Percentiles rank a stretch among this genome's conserved stretches.
Conservation (phyloP, 37 sponge, comb jelly and placozoan genomes). For the Petrosia ficiformis region DNA sequence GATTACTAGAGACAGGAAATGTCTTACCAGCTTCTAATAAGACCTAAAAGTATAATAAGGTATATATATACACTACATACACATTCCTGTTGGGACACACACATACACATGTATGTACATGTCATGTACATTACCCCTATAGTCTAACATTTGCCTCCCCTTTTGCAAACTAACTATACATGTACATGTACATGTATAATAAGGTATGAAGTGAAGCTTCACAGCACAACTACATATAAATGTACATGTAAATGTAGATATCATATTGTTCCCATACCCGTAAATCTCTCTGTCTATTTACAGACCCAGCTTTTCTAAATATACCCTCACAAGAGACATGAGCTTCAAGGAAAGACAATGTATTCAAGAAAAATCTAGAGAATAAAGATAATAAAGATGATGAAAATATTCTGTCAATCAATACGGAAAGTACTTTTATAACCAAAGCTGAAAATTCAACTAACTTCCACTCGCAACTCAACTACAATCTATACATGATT, state of each 20-base stretch:
- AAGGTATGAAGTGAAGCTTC: background rate
- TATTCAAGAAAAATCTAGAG: constrained; percentile 35
- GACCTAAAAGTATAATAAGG: background rate
- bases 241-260: constrained; percentile 2
- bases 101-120: constrained; percentile 17
- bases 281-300: constrained; percentile 44
- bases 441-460: too few species aligned
- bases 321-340: constrained; percentile 43
- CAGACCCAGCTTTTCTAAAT: constrained; percentile 73
- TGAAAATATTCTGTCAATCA: too few species aligned
- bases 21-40: too few species aligned
- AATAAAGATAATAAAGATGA: too few species aligned
- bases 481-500: too few species aligned
- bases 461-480: too few species aligned
- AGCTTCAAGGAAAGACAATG: constrained; percentile 28
- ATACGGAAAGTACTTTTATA: too few species aligned
- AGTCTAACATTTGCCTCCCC: background rate
- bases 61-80: background rate
- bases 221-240: background rate
- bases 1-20: too few species aligned
- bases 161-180: background rate
- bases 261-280: constrained; percentile 45
- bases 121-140: background rate
- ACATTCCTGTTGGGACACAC: constrained; percentile 4
- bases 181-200: background rate